Percentiles rank a stretch among this genome's conserved stretches.
These are phyloP conservation scores for Epinephelus fuscoguttatus DNA, from an alignment of 2,113 vertebrate genomes.

Conservation along the genomic window DNA sequence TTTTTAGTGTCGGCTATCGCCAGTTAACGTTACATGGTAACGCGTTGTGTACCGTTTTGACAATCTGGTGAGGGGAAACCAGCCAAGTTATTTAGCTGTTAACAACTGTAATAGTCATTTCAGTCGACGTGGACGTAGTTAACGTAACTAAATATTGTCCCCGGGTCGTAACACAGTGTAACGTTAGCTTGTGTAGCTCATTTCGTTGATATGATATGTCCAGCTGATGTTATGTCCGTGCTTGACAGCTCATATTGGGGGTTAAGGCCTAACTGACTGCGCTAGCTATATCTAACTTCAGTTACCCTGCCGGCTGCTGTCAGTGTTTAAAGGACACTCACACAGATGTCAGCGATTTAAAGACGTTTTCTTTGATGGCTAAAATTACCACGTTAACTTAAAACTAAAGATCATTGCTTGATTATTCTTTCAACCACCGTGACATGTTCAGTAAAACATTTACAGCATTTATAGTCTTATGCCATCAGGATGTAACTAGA, in stretches of 20 bases:
- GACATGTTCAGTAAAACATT: background rate
- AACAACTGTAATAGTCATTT: background rate
- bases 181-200: slow-evolving; percentile 12
- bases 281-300: slow-evolving; percentile 44
- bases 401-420: background rate
- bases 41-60: slow-evolving; percentile 26
- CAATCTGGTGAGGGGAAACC: slow-evolving; percentile 16
- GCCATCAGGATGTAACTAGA: background rate
- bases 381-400: background rate
- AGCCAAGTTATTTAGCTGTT: background rate
- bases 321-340: slow-evolving; percentile 27
- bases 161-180: background rate
- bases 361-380: background rate
- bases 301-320: slow-evolving; percentile 28
- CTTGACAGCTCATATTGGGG: slow-evolving; percentile 66
- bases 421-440: background rate
- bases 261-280: slow-evolving; percentile 59
- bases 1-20: slow-evolving; percentile 33
- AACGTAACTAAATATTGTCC: background rate
- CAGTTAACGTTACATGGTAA: slow-evolving; percentile 33
- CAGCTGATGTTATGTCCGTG: slow-evolving; percentile 53
- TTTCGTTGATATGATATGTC: slow-evolving; percentile 3
- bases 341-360: background rate
- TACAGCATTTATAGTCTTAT: background rate
- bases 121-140: background rate